Evolutionary conservation across 2,797 vertebrate genomes (phyloP).

Genomic region (Psittacula derbiana): DNA sequence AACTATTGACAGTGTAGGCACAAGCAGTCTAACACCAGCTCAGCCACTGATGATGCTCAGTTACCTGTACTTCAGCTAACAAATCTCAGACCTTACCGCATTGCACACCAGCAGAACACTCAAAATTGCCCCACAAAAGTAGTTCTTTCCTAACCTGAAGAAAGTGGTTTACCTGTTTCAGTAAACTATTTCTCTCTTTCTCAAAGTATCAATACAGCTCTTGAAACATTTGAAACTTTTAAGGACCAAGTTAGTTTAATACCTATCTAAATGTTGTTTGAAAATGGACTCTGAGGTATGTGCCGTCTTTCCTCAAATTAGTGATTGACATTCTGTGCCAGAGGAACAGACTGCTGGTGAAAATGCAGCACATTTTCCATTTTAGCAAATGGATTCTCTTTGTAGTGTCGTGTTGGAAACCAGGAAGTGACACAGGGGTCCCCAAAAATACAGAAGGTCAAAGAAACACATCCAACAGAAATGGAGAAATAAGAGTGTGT

Average conservation of each 20-base stretch:
- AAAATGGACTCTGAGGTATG: background rate
- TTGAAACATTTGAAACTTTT: background rate
- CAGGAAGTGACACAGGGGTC: background rate
- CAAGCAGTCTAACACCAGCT: background rate
- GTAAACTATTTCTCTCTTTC: background rate
- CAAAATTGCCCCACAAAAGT: background rate
- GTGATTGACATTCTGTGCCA: background rate
- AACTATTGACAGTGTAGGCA: background rate
- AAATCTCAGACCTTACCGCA: background rate
- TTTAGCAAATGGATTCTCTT: background rate
- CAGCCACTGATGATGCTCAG: background rate
- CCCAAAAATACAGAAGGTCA: background rate
- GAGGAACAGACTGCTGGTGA: background rate
- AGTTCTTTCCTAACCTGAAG: background rate
- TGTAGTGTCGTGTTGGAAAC: background rate
- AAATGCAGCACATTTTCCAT: background rate
- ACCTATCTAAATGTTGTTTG: background rate
- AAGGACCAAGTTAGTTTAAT: background rate
- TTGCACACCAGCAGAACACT: background rate
- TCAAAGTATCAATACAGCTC: background rate
- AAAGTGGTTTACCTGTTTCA: background rate
- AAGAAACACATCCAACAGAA: background rate
- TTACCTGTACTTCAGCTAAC: background rate
- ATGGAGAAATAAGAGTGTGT: background rate
- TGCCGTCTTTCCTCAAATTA: background rate